Conservation (phyloP, 2,888 invertebrate genomes). For the Sminthurinus aureus region DNA sequence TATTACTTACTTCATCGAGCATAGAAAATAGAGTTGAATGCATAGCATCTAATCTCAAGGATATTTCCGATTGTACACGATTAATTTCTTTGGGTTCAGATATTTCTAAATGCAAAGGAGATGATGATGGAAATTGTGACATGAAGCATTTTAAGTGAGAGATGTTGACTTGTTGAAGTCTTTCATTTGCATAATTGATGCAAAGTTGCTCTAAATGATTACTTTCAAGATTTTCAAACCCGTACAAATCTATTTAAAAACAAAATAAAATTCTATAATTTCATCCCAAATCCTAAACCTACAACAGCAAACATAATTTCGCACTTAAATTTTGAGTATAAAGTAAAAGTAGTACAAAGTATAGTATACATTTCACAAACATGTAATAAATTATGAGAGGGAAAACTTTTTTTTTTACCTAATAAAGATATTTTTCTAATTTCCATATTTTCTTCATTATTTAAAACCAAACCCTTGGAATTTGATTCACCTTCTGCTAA, state of each 20-base stretch:
- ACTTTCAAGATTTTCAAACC: conserved; percentile 51
- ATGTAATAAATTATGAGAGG: too few species aligned
- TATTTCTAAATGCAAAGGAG: neutral
- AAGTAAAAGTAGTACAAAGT: too few species aligned
- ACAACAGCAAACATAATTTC: too few species aligned
- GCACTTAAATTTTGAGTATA: too few species aligned
- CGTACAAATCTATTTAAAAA: conserved; percentile 48
- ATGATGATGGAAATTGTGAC: conserved; percentile 15
- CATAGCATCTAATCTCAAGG: conserved; percentile 43
- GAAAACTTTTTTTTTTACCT: neutral
- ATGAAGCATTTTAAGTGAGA: conserved; percentile 41
- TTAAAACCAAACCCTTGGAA: neutral
- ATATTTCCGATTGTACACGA: conserved; percentile 46
- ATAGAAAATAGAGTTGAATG: conserved; percentile 47
- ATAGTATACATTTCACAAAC: too few species aligned
- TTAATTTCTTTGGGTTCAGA: conserved; percentile 25
- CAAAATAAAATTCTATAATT: neutral
- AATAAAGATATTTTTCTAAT: neutral
- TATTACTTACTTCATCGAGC: conserved; percentile 49
- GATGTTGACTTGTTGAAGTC: conserved; percentile 52
- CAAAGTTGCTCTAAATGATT: conserved; percentile 56
- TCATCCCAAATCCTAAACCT: too few species aligned
- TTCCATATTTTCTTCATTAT: neutral
- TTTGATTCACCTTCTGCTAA: neutral
- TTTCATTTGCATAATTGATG: conserved; percentile 55